Evolutionary conservation across 2,888 invertebrate species (phyloP), one percentile per base, ranked within the genome.

Genomic region (Mythimna ferrago): DNA sequence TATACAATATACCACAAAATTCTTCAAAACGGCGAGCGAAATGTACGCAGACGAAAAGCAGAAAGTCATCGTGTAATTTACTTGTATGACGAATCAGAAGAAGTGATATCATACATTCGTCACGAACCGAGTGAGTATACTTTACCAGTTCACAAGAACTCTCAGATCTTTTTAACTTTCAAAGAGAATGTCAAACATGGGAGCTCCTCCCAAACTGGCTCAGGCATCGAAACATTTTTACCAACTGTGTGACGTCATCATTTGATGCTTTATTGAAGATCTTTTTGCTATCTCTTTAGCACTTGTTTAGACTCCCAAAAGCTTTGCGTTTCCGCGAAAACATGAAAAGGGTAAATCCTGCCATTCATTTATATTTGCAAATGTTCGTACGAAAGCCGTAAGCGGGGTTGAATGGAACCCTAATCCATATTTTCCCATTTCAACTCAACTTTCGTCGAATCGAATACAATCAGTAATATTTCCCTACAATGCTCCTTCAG

Each of bases 221-320:
- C 56, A n/a, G 60, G 7, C 62, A 56, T 57, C 77, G 61, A 76
- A 81, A 75, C 80, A 77, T 73, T 76, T 84, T 85, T 76, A 6
- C 64, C 73, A 84, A 84, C 61, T 61, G 62, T 82, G 75, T 79
- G 74, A 85, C 83, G 76, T 81, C 79, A 74, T 83, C 79, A 81
- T 87, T 86, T 86, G 85, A 84, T 82, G 79, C 82, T 83, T 75
- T 80, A 82, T 84, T 86, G 76, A 78, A 81, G 75, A 83, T 73
- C 38, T 58, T 61, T 44, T 21, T 73, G 56, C 19, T 70, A 67
- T 80, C 21, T 69, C n/a, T 62, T 74, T 53, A 71, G 21, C 56
- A 54, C 53, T 75, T 80, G 66, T 71, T 71, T 77, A 57, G 64
- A 62, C 14, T 41, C 32, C n/a, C 41, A 67, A 70, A 76, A 68